These are phyloP conservation scores for Atta colombica DNA, from an alignment of 1,140 invertebrate species.

Conservation along the genomic window DNA sequence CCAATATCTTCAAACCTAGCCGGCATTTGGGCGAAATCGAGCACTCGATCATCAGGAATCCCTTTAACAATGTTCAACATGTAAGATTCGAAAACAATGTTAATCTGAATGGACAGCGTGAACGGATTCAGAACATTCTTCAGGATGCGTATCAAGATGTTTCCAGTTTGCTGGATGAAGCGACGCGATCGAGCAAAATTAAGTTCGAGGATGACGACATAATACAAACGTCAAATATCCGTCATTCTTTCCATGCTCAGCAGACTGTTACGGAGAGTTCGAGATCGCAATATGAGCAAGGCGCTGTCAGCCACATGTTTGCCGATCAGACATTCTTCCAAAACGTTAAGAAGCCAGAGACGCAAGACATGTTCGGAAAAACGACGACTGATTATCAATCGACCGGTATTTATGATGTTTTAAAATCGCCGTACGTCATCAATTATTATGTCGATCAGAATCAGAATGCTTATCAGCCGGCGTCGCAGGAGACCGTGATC, in stretches of 20 bases:
- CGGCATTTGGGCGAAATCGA: slow-evolving; percentile 78
- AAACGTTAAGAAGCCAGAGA: slow-evolving; percentile 53
- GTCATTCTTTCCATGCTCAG: slow-evolving; percentile 16
- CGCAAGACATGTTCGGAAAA: slow-evolving; percentile 56
- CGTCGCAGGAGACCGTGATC: slow-evolving; percentile 28
- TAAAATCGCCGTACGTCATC: slow-evolving; percentile 41
- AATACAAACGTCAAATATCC: background rate
- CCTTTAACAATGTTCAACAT: slow-evolving; percentile 74
- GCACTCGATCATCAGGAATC: slow-evolving; percentile 44
- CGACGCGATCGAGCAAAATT: slow-evolving; percentile 28
- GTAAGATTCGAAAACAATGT: slow-evolving; percentile 71
- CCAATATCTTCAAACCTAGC: slow-evolving; percentile 74
- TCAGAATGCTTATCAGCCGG: slow-evolving; percentile 42
- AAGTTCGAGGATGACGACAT: slow-evolving; percentile 70
- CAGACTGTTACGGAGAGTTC: slow-evolving; percentile 4
- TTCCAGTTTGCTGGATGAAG: background rate
- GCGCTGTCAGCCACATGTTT: background rate
- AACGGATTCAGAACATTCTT: slow-evolving; percentile 11
- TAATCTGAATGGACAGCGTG: slow-evolving; percentile 25
- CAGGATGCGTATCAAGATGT: background rate
- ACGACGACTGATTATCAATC: slow-evolving; percentile 38
- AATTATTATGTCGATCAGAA: slow-evolving; percentile 17
- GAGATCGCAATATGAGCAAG: background rate
- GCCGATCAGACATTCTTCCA: slow-evolving; percentile 38
- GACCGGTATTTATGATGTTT: background rate